Evolutionary conservation across 2,113 vertebrate genomes (phyloP).

Genomic region (Scophthalmus maximus): DNA sequence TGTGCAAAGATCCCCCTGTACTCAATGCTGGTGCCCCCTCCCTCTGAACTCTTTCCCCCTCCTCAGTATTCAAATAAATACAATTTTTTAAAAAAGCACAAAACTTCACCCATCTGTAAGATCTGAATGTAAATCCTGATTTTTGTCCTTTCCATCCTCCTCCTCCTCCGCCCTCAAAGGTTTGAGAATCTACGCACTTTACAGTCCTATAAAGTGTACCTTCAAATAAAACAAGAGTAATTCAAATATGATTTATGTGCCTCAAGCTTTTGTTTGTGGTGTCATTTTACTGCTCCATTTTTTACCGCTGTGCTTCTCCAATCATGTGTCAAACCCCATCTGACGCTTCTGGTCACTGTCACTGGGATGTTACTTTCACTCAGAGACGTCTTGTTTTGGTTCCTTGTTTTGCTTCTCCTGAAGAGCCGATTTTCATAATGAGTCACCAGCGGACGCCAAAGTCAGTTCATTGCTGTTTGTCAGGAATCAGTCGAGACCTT

Average conservation of each 20-base stretch:
- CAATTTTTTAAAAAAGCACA: constrained; percentile 52
- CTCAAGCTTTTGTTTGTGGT: neutral
- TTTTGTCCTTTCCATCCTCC: constrained; percentile 15
- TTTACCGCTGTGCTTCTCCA: too few species aligned
- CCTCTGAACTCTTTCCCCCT: neutral
- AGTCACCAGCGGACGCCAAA: neutral
- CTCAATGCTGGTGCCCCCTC: constrained; percentile 37
- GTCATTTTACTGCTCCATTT: neutral
- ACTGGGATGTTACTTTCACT: constrained; percentile 27
- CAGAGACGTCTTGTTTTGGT: constrained; percentile 30
- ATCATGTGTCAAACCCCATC: too few species aligned
- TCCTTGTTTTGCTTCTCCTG: constrained; percentile 61
- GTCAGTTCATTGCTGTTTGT: neutral
- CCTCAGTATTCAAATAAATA: constrained; percentile 40
- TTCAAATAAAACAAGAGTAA: constrained; percentile 67
- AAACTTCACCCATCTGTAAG: constrained; percentile 30
- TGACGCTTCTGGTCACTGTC: too few species aligned
- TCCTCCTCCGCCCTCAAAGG: constrained; percentile 15
- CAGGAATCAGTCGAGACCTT: neutral
- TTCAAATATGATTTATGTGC: constrained; percentile 27
- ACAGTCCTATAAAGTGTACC: constrained; percentile 73
- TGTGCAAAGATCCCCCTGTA: neutral
- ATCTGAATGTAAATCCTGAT: constrained; percentile 72
- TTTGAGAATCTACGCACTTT: constrained; percentile 78
- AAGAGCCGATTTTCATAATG: neutral